Percentiles rank a stretch among this genome's conserved stretches.
phyloP scores from a whole-genome alignment of 2,888 invertebrate genomes.

The Campoletis raptor region DNA sequence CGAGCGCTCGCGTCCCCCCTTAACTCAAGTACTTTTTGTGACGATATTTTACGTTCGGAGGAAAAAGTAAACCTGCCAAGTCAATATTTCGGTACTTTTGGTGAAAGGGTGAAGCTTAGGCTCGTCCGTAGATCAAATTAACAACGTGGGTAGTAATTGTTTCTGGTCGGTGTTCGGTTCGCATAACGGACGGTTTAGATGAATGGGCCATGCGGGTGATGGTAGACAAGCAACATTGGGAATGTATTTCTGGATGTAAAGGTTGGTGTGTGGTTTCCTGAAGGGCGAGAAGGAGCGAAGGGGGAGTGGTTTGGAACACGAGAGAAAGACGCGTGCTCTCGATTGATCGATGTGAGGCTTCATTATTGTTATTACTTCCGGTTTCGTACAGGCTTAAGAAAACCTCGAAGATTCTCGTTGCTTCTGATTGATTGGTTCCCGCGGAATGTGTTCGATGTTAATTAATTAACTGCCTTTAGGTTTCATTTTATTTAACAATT shows the following conservation, averaged over 20 bases:
- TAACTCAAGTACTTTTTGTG: not conserved
- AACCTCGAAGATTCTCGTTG: not conserved
- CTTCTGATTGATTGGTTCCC: not conserved
- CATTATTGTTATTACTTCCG: slow-evolving; percentile 73
- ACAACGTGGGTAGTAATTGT: slow-evolving; percentile 75
- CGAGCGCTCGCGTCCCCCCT: no score
- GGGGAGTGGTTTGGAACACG: slow-evolving; percentile 13
- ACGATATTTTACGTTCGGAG: not conserved
- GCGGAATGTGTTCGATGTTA: not conserved
- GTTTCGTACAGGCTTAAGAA: slow-evolving; percentile 72
- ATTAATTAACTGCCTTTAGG: slow-evolving; percentile 1
- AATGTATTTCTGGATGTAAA: slow-evolving; percentile 44
- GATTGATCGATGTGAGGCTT: slow-evolving; percentile 80
- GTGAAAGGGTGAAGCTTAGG: not conserved
- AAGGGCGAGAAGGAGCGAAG: slow-evolving; percentile 3
- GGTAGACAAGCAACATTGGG: not conserved
- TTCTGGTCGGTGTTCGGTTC: slow-evolving; percentile 70
- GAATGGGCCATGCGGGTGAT: slow-evolving; percentile 15
- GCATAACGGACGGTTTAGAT: slow-evolving; percentile 57
- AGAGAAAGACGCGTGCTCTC: slow-evolving; percentile 59
- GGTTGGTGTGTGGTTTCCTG: slow-evolving; percentile 6
- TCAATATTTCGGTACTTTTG: slow-evolving; percentile 7
- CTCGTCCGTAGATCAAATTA: slow-evolving; percentile 66
- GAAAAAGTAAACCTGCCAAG: not conserved
- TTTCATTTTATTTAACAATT: not conserved